A percentile compares a stretch with the other conserved stretches of the same genome.
Evolutionary conservation across 2,113 vertebrate genomes (phyloP).

Genomic region (Naja naja): DNA sequence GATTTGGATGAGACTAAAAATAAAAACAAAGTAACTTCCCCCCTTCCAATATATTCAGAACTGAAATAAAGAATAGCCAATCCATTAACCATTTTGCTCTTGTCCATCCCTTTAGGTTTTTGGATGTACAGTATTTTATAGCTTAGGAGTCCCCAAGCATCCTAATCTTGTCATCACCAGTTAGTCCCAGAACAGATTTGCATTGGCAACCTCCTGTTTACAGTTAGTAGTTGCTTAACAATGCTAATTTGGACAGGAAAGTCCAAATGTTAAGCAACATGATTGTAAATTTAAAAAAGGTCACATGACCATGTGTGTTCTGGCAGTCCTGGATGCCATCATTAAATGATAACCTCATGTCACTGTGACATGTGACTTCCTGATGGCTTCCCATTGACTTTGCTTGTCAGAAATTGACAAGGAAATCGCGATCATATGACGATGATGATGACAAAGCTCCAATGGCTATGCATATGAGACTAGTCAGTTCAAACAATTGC

Average conservation of each 20-base stretch:
- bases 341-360: neutral
- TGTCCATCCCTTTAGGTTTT: neutral
- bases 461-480: neutral
- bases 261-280: neutral
- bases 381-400: neutral
- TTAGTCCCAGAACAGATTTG: neutral
- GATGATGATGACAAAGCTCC: neutral
- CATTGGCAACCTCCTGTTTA: neutral
- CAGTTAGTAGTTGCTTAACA: neutral
- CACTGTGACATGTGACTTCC: neutral
- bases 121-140: neutral
- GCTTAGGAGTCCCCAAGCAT: neutral
- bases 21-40: neutral
- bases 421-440: neutral
- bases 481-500: neutral
- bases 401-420: neutral
- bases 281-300: neutral
- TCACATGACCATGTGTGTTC: neutral
- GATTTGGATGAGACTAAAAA: constrained; percentile 18
- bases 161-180: neutral
- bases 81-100: neutral
- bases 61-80: constrained; percentile 1
- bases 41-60: neutral
- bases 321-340: neutral
- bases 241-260: neutral